phyloP scores from a whole-genome alignment of 2,113 vertebrate species.

The Taurulus bubalis region DNA sequence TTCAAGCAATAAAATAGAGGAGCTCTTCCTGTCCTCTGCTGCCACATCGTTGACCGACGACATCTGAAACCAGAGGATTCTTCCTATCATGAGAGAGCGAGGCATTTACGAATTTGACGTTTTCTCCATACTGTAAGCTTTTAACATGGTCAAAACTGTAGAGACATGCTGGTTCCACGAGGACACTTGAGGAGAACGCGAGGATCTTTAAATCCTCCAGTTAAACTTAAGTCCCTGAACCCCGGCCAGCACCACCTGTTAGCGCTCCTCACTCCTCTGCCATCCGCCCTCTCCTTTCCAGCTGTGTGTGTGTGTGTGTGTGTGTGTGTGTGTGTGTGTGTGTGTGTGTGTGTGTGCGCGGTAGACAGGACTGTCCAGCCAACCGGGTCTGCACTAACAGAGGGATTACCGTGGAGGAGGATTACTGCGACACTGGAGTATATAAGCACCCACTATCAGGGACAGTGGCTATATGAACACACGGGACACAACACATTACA shows the following conservation, averaged over 20 bases:
- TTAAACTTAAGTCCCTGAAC: slow-evolving; percentile 59
- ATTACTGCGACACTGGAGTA: slow-evolving; percentile 71
- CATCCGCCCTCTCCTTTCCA: slow-evolving; percentile 67
- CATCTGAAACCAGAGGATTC: neutral
- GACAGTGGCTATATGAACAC: slow-evolving; percentile 1
- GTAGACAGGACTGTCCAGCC: slow-evolving; percentile 58
- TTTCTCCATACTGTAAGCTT: neutral
- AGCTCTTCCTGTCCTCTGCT: slow-evolving; percentile 51
- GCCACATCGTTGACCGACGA: neutral
- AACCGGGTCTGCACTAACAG: slow-evolving; percentile 67
- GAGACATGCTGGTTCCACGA: slow-evolving; percentile 16
- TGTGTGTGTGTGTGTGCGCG: slow-evolving; percentile 21
- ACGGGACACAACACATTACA: slow-evolving; percentile 6
- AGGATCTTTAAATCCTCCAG: slow-evolving; percentile 48
- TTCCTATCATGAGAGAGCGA: neutral
- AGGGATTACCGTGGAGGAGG: slow-evolving; percentile 72
- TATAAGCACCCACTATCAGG: slow-evolving; percentile 40
- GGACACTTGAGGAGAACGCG: slow-evolving; percentile 40
- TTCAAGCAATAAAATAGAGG: slow-evolving; percentile 49
- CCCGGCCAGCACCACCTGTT: slow-evolving; percentile 72
- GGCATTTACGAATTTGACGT: neutral
- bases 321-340: slow-evolving; percentile 30
- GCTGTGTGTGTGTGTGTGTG: slow-evolving; percentile 59
- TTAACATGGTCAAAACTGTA: slow-evolving; percentile 28
- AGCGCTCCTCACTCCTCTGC: slow-evolving; percentile 65